phyloP scores from a whole-genome alignment of 2,888 invertebrate genomes.

The Watsonalla binaria region DNA sequence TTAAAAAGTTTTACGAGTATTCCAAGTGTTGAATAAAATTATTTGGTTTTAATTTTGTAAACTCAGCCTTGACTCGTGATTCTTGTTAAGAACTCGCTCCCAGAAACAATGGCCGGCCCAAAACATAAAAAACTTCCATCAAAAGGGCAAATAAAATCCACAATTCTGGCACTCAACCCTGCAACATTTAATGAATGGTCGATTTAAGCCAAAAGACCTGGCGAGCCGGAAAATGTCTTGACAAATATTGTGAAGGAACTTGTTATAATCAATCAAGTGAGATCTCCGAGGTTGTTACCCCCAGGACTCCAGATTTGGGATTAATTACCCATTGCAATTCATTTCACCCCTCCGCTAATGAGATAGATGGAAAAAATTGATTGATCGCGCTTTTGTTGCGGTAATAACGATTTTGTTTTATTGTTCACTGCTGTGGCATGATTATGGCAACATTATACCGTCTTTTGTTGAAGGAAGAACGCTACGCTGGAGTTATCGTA shows the following conservation, averaged over 20 bases:
- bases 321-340: constrained; percentile 64
- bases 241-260: constrained; percentile 60
- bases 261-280: constrained; percentile 53
- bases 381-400: constrained; percentile 6
- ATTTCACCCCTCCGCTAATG: constrained; percentile 34
- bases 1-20: no score
- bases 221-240: constrained; percentile 58
- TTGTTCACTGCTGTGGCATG: not conserved
- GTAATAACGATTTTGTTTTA: not conserved
- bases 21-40: no score
- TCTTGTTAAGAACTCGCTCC: no score
- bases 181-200: constrained; percentile 8
- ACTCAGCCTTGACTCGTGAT: no score
- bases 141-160: not conserved
- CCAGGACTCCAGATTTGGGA: constrained; percentile 50
- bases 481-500: no score
- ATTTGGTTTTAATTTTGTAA: no score
- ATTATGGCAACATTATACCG: no score
- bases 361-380: constrained; percentile 24
- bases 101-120: not conserved
- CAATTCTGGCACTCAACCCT: not conserved
- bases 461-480: no score
- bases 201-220: constrained; percentile 29
- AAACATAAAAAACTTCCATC: not conserved
- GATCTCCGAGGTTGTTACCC: constrained; percentile 54